Conservation (phyloP, 2,113 vertebrate species). For the Colinus virginianus region DNA sequence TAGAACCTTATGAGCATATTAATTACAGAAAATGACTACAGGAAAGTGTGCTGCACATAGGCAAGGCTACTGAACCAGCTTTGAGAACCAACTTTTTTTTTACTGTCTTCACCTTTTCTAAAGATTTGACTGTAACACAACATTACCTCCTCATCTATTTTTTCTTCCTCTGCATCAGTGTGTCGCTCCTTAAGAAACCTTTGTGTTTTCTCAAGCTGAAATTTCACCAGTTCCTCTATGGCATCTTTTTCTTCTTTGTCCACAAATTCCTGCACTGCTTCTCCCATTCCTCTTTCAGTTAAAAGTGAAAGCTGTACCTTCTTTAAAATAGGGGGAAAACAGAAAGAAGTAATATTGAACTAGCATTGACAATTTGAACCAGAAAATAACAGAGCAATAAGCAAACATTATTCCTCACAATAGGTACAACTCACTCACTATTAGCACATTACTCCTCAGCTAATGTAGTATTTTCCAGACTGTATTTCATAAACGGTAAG, state of each 20-base stretch:
- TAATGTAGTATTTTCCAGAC: neutral
- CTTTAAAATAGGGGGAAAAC: slow-evolving; percentile 65
- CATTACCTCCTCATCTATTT: slow-evolving; percentile 91
- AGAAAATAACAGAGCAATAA: neutral
- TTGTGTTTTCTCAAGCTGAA: slow-evolving; percentile 95
- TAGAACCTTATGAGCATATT: neutral
- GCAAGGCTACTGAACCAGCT: neutral
- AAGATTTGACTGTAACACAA: neutral
- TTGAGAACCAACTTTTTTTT: neutral
- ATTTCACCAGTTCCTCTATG: slow-evolving; percentile 94
- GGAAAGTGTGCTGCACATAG: neutral
- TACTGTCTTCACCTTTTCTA: neutral
- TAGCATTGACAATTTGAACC: neutral
- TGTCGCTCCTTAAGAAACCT: slow-evolving; percentile 88
- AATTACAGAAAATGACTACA: neutral
- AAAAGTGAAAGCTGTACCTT: slow-evolving; percentile 93
- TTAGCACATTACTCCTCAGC: neutral
- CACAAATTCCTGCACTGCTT: slow-evolving; percentile 97
- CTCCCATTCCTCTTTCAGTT: slow-evolving; percentile 95
- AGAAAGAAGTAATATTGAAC: neutral
- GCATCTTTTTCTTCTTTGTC: slow-evolving; percentile 97
- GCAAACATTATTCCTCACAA: neutral
- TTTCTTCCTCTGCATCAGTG: slow-evolving; percentile 86
- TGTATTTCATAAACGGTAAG: neutral
- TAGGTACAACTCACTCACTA: neutral